Evolutionary conservation across 2,797 vertebrate genomes (phyloP).

Genomic region (Halcyon leucocephala): DNA sequence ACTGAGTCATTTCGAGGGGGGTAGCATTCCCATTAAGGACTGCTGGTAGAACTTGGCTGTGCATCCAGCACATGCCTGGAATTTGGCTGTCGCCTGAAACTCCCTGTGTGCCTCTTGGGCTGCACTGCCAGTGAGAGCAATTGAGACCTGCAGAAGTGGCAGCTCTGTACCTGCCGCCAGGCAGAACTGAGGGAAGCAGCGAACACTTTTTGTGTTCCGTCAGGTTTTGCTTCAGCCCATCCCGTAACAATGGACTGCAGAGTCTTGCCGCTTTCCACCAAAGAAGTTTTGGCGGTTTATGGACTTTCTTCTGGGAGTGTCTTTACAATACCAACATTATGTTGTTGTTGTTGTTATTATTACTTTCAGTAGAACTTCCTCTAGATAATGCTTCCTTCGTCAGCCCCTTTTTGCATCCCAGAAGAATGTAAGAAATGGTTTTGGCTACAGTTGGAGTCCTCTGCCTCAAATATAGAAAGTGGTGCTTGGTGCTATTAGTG

Average conservation of each 20-base stretch:
- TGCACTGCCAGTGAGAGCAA: neutral
- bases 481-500: neutral
- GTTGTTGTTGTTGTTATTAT: neutral
- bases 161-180: neutral
- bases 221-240: neutral
- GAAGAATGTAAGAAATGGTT: neutral
- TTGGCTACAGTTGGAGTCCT: neutral
- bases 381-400: neutral
- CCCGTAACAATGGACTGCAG: neutral
- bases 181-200: neutral
- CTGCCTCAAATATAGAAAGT: neutral
- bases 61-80: neutral
- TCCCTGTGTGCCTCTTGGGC: neutral
- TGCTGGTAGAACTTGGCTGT: neutral
- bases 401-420: neutral
- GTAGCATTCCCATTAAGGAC: neutral
- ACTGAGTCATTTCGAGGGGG: neutral
- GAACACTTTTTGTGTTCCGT: fast-evolving
- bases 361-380: neutral
- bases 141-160: neutral
- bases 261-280: neutral
- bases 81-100: neutral
- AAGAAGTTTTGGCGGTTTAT: neutral
- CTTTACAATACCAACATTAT: neutral
- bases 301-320: neutral